Evolutionary conservation across 2,888 invertebrate species (phyloP).

Genomic region (Neoitamus cyanurus): DNA sequence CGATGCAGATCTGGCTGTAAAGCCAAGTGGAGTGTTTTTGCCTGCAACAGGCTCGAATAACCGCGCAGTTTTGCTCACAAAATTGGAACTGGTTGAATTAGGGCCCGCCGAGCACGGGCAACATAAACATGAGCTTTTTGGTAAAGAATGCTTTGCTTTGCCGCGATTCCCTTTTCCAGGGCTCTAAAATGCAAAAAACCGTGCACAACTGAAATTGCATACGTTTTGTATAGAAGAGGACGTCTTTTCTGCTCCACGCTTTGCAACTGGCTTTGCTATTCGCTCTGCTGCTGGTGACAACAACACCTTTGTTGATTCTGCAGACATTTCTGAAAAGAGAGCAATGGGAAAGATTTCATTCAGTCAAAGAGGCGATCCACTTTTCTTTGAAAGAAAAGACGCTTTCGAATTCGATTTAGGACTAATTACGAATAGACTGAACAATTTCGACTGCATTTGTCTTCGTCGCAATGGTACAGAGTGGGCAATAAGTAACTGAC

Average conservation of each 20-base stretch:
- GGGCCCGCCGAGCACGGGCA: not conserved
- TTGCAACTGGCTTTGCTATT: not conserved
- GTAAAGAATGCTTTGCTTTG: conserved; percentile 11
- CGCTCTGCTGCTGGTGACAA: not conserved
- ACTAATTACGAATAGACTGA: not conserved
- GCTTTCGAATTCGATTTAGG: not conserved
- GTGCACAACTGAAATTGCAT: conserved; percentile 35
- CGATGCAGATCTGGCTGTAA: not conserved
- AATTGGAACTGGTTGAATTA: not conserved
- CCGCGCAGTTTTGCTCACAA: conserved; percentile 1
- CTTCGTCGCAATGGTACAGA: no score
- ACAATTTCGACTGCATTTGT: not conserved
- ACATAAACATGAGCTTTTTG: not conserved
- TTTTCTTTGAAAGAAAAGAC: not conserved
- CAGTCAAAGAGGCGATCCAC: not conserved
- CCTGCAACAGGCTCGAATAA: conserved; percentile 22
- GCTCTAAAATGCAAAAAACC: conserved; percentile 19
- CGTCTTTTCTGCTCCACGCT: not conserved
- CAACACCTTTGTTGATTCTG: conserved; percentile 14
- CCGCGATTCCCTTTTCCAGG: not conserved
- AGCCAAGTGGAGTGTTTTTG: not conserved
- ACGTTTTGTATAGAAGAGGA: conserved; percentile 16
- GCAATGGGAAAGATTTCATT: not conserved
- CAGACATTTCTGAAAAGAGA: conserved; percentile 33
- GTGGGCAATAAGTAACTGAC: no score